These are phyloP conservation scores for Bruchidius siliquastri DNA, from an alignment of 2,888 invertebrate species.

Conservation along the genomic window DNA sequence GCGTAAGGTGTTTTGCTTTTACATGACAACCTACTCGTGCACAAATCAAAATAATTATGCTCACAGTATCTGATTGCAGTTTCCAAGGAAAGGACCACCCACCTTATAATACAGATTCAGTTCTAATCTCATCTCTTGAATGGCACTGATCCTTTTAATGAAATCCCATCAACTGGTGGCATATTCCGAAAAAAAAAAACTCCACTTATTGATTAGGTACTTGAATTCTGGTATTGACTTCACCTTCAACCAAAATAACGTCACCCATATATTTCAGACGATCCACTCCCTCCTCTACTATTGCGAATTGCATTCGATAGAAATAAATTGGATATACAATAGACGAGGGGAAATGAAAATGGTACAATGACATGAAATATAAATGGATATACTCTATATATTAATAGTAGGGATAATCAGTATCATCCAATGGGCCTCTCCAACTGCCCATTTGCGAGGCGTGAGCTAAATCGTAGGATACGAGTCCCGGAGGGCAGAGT, in stretches of 20 bases:
- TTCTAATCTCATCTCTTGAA: neutral
- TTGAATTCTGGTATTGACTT: too few relatives aligned
- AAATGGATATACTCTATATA: neutral
- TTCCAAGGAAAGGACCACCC: neutral
- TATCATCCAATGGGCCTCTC: too few relatives aligned
- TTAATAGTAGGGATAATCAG: too few relatives aligned
- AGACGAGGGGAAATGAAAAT: neutral
- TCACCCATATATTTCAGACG: neutral
- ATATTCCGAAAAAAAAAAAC: too few relatives aligned
- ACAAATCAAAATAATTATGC: neutral
- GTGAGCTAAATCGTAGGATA: too few relatives aligned
- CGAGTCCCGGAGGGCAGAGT: too few relatives aligned
- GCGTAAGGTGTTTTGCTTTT: neutral
- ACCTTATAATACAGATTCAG: neutral
- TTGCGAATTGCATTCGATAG: neutral
- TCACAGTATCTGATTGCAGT: neutral
- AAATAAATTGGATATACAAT: neutral
- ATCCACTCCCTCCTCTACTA: neutral
- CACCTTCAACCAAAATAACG: neutral
- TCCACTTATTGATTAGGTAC: too few relatives aligned
- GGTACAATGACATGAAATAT: neutral
- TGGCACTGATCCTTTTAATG: too few relatives aligned
- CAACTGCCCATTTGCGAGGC: too few relatives aligned
- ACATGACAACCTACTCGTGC: neutral
- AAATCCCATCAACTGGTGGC: too few relatives aligned